A percentile compares a stretch with the other conserved stretches of the same genome.
phyloP scores from a whole-genome alignment of 2,113 vertebrate genomes.

The Macquaria ambigua region DNA sequence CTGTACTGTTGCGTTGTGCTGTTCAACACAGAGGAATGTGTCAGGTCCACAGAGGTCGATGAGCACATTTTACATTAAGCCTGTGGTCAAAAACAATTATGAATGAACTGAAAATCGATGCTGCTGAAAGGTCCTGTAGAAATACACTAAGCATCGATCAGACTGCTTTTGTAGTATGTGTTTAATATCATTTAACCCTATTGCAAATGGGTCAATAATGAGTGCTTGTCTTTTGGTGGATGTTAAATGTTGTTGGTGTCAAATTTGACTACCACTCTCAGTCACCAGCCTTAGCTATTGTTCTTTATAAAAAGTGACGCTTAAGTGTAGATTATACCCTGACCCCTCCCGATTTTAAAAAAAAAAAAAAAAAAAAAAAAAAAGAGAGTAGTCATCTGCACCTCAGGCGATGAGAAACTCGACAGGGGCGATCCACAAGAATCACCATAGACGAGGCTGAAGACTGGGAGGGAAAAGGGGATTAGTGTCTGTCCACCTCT shows the following conservation, averaged over 20 bases:
- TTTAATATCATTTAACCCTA: constrained; percentile 14
- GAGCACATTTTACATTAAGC: constrained; percentile 47
- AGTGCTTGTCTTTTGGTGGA: background rate
- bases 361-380: background rate
- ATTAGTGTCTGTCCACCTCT: constrained; percentile 60
- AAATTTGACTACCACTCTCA: constrained; percentile 14
- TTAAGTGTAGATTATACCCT: constrained; percentile 23
- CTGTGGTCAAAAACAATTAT: constrained; percentile 40
- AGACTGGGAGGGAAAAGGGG: constrained; percentile 24
- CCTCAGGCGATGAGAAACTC: constrained; percentile 34
- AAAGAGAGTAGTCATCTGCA: constrained; percentile 3
- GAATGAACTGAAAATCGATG: constrained; percentile 30
- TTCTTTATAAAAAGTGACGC: constrained; percentile 32
- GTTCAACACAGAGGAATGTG: constrained; percentile 71
- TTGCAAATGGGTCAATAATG: constrained; percentile 9
- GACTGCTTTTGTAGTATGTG: background rate
- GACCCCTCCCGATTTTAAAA: constrained; percentile 14
- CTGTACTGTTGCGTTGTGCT: constrained; percentile 51
- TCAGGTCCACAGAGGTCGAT: constrained; percentile 46
- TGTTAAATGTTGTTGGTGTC: background rate
- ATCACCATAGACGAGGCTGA: constrained; percentile 34
- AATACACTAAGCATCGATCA: constrained; percentile 3
- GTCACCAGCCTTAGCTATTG: constrained; percentile 1
- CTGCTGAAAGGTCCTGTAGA: background rate
- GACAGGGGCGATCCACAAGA: constrained; percentile 40